These are phyloP conservation scores for Gavialis gangeticus DNA, from an alignment of 2,113 vertebrate genomes.

Conservation along the genomic window DNA sequence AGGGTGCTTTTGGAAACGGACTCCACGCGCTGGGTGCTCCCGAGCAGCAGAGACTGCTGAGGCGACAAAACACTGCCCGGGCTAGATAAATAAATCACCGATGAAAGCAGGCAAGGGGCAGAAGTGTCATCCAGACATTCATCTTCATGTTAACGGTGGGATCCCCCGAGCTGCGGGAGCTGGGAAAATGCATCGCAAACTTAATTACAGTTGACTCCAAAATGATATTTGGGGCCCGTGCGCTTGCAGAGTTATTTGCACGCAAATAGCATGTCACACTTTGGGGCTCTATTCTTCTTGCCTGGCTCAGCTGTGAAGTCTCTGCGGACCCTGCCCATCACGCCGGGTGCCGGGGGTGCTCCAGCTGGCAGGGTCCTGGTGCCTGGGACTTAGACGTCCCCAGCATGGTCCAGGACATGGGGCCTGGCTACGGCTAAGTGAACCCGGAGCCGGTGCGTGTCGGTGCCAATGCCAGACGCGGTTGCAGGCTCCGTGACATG, in stretches of 20 bases:
- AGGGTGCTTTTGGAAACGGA: slow-evolving; percentile 54
- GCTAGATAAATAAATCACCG: slow-evolving; percentile 71
- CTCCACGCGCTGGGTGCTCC: slow-evolving; percentile 44
- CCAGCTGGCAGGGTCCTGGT: neutral
- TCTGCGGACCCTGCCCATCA: rapidly evolving
- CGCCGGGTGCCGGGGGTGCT: rapidly evolving
- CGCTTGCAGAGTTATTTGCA: slow-evolving; percentile 62
- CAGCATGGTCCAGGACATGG: too few relatives aligned
- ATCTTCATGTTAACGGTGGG: slow-evolving; percentile 25
- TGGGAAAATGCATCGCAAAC: slow-evolving; percentile 62
- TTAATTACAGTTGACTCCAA: slow-evolving; percentile 68
- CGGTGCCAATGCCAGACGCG: neutral
- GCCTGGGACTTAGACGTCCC: too few relatives aligned
- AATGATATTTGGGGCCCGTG: slow-evolving; percentile 58
- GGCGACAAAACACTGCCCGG: slow-evolving; percentile 64
- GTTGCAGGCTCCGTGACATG: neutral
- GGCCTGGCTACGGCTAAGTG: too few relatives aligned
- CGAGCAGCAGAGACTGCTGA: slow-evolving; percentile 58
- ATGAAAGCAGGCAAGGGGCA: slow-evolving; percentile 19
- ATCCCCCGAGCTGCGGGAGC: slow-evolving; percentile 43
- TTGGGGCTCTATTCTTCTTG: rapidly evolving
- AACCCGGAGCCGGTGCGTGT: too few relatives aligned
- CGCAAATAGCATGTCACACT: slow-evolving; percentile 50
- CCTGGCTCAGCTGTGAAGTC: rapidly evolving
- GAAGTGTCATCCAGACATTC: slow-evolving; percentile 43